These are phyloP conservation scores for Pseudochirops corinnae DNA, from an alignment of 2,797 vertebrate species.

Conservation along the genomic window DNA sequence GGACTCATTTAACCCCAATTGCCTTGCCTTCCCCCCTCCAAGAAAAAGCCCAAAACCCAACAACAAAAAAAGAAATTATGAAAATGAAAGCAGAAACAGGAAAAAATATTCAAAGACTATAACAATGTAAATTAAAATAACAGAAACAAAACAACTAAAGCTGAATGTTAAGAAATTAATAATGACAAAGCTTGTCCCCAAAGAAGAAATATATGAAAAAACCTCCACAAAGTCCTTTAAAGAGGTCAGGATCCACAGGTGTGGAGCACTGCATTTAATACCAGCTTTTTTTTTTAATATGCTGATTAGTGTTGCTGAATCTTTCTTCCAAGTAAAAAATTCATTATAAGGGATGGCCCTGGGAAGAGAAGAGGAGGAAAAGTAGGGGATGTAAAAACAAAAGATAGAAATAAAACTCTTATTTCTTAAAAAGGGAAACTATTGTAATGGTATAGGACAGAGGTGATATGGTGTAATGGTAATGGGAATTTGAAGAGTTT, in stretches of 20 bases:
- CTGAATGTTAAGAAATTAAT: neutral
- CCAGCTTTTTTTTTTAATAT: too few relatives aligned
- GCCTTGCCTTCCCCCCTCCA: too few relatives aligned
- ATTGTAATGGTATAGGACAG: neutral
- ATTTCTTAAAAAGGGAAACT: neutral
- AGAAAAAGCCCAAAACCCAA: too few relatives aligned
- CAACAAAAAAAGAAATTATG: neutral
- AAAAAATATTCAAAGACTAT: neutral
- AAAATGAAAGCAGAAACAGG: neutral
- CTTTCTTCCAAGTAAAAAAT: neutral
- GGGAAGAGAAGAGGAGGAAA: neutral
- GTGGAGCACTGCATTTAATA: too few relatives aligned
- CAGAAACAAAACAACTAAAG: neutral
- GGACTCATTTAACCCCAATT: too few relatives aligned
- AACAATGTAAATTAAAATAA: neutral
- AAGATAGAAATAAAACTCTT: neutral
- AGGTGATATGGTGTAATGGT: neutral
- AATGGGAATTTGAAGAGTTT: too few relatives aligned
- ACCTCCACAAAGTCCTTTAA: neutral
- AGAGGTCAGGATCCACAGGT: neutral
- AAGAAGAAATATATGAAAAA: neutral
- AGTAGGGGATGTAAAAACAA: neutral
- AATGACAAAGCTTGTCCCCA: neutral
- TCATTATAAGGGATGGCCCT: neutral
- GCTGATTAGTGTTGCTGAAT: neutral